A percentile compares a stretch with the other conserved stretches of the same genome.
Evolutionary conservation across 1,140 invertebrate genomes (phyloP).

Genomic region (Dendroctonus ponderosae): DNA sequence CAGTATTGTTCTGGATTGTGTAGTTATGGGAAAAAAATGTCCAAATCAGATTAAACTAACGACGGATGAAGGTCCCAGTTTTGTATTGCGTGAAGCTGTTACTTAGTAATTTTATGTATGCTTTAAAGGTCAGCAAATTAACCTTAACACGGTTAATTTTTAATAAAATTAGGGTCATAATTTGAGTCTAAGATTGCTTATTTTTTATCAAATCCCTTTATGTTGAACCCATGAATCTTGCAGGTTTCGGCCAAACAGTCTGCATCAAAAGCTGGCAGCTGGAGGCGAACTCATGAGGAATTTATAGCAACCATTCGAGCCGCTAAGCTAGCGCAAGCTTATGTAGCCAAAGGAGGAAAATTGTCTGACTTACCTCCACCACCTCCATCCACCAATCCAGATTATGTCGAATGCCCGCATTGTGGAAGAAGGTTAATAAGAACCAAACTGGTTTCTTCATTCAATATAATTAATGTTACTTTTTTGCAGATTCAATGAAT

Average conservation of each 20-base stretch:
- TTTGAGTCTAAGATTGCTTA: too few relatives aligned
- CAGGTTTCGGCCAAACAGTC: slow-evolving; percentile 24
- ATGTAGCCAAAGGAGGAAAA: slow-evolving; percentile 83
- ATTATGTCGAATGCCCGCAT: slow-evolving; percentile 90
- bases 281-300: slow-evolving; percentile 90
- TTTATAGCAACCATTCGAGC: slow-evolving; percentile 87
- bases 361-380: slow-evolving; percentile 86
- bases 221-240: not conserved
- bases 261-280: slow-evolving; percentile 63
- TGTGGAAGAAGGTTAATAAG: slow-evolving; percentile 66
- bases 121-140: too few relatives aligned
- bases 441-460: not conserved
- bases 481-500: slow-evolving; percentile 67
- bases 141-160: too few relatives aligned
- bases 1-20: too few relatives aligned
- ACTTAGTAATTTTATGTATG: too few relatives aligned
- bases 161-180: too few relatives aligned
- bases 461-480: not conserved
- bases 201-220: too few relatives aligned
- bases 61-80: too few relatives aligned
- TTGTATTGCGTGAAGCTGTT: too few relatives aligned
- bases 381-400: slow-evolving; percentile 79
- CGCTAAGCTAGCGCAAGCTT: slow-evolving; percentile 82
- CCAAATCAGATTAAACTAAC: too few relatives aligned
- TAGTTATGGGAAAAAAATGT: too few relatives aligned